phyloP scores from a whole-genome alignment of 2,113 vertebrate species.

The Passer montanus region DNA sequence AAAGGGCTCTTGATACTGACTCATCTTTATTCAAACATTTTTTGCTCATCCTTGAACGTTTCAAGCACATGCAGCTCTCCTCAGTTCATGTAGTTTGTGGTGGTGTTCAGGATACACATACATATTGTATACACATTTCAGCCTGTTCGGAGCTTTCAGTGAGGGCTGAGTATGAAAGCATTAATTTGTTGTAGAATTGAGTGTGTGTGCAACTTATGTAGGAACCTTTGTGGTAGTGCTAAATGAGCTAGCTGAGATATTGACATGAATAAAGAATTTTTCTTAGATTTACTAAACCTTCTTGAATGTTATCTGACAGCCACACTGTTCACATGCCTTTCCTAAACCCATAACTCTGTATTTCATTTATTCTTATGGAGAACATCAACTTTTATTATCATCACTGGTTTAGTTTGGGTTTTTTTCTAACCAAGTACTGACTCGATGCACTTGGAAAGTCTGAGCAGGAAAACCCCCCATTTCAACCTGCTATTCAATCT shows the following conservation, averaged over 20 bases:
- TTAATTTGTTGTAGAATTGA: background rate
- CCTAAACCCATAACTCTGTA: background rate
- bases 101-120: background rate
- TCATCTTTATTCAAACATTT: conserved; percentile 50
- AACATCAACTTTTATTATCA: background rate
- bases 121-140: background rate
- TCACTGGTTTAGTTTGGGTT: background rate
- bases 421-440: background rate
- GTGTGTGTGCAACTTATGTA: background rate
- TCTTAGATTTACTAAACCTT: background rate
- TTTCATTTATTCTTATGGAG: background rate
- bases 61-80: background rate
- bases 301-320: background rate
- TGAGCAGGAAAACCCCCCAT: background rate
- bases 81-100: background rate
- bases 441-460: background rate
- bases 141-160: background rate
- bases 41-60: background rate
- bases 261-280: background rate
- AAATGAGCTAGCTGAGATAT: background rate
- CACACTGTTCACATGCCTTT: background rate
- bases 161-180: background rate
- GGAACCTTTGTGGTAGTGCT: background rate
- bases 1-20: background rate
- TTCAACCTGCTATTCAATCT: background rate